Percentiles rank a stretch among this genome's conserved stretches.
phyloP scores from a whole-genome alignment of 92 coral and sea anemone species.

The Muricea muricata region DNA sequence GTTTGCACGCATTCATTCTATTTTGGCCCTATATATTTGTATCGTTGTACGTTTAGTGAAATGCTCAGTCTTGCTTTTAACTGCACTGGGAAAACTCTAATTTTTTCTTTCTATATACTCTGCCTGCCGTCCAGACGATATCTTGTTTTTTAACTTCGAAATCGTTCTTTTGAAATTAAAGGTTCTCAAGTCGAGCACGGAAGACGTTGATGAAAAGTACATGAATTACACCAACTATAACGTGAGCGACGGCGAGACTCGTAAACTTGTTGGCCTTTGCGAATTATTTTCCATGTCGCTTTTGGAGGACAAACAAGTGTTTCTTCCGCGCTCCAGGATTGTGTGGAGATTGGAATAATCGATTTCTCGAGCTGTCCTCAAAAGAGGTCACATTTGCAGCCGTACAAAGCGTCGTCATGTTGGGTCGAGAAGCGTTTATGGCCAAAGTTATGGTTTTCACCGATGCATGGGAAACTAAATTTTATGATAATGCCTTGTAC shows the following conservation, averaged over 20 bases:
- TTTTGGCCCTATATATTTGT: no score
- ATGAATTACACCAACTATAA: neutral
- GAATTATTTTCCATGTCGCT: neutral
- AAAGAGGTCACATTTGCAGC: neutral
- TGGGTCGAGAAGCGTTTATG: neutral
- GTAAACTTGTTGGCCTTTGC: neutral
- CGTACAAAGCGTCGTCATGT: neutral
- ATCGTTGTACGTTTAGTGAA: no score
- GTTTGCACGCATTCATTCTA: no score
- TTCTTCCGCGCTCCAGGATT: neutral
- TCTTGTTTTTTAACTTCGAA: neutral
- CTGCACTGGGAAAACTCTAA: no score
- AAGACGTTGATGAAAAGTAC: neutral
- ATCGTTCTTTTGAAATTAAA: no score
- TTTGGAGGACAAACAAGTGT: neutral
- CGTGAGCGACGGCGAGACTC: neutral
- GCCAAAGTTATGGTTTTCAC: constrained; percentile 3
- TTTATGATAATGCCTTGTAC: neutral
- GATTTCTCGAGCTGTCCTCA: constrained; percentile 1
- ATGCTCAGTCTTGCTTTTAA: no score
- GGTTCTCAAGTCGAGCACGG: neutral
- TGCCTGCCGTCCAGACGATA: neutral
- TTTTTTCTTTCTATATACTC: no score
- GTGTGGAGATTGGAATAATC: neutral
- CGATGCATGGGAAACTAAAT: neutral